phyloP scores from a whole-genome alignment of 2,113 vertebrate species.

The Barbus barbus region DNA sequence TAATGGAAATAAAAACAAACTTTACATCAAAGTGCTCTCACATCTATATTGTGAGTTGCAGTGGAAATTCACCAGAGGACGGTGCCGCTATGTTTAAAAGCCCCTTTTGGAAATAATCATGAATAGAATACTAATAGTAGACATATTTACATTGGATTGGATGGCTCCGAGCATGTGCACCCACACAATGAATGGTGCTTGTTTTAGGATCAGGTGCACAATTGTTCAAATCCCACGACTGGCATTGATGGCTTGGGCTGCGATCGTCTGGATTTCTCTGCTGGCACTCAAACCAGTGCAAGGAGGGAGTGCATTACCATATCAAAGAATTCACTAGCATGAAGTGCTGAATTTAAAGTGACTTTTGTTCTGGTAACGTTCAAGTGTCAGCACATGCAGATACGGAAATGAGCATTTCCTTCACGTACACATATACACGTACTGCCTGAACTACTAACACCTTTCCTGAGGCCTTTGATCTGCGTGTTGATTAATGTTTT shows the following conservation, averaged over 20 bases:
- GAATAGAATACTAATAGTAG: conserved; percentile 6
- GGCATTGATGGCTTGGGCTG: conserved; percentile 24
- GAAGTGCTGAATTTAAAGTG: conserved; percentile 74
- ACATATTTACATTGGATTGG: conserved; percentile 26
- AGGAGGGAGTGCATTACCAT: conserved; percentile 79
- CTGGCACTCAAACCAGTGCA: conserved; percentile 69
- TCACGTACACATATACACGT: conserved; percentile 8
- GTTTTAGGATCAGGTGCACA: conserved; percentile 60
- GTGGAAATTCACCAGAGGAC: neutral
- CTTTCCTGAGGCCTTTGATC: conserved; percentile 37
- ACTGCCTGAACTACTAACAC: conserved; percentile 33
- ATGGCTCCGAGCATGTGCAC: conserved; percentile 29
- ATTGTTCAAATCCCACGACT: conserved; percentile 63
- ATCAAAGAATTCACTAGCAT: conserved; percentile 71
- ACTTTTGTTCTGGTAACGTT: conserved; percentile 72
- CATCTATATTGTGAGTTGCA: neutral
- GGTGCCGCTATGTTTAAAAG: neutral
- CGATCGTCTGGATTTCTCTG: conserved; percentile 63
- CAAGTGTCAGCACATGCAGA: conserved; percentile 43
- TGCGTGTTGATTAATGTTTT: conserved; percentile 21
- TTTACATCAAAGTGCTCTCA: conserved; percentile 14
- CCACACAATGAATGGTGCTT: conserved; percentile 51
- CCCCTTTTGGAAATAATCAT: conserved; percentile 19
- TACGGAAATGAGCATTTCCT: conserved; percentile 16
- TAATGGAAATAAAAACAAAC: conserved; percentile 13